Base-by-base conservation (phyloP, 2,113 vertebrate genomes). In the Lophotis ruficrista region DNA sequence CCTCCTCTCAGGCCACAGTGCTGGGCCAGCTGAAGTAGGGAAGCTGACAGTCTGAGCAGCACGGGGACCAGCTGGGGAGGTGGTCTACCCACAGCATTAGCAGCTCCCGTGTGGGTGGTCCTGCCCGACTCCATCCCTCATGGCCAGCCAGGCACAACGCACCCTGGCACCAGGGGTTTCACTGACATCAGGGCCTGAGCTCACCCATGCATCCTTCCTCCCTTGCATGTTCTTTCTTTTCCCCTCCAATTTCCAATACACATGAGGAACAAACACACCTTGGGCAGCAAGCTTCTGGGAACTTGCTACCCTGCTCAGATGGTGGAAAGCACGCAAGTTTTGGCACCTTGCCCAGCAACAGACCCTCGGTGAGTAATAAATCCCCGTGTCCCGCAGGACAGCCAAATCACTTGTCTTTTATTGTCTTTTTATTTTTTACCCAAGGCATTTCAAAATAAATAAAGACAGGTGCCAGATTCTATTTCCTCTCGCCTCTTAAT, bases 391-490 rank as follows among this genome's bases (percentile, higher is more conserved):
- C 17, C 54, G 12, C 65, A 76, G 33, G 76, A 61, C 8, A 43
- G 19, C 5, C 61, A 93, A 85, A 78, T 21, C 73, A 14, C 77
- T 89, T 90, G 30, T 64, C 53, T 87, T 25, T 62, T 84, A 80
- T 1, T 82, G 65, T 81, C 43, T 79, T 87, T 71, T 62, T 43
- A 4, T 38, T 45, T 73, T 83, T 35, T 6, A 7, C 11, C 7
- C 28, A 66, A 73, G 56, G 33, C 28, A 71, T 56, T 89, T 78
- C 23, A 86, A 92, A 96, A 71, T 72, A 96, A 94, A 80, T 65
- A 91, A 83, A 87, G 80, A 75, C 38, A 87, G 37, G 81, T 94
- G 33, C 70, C 53, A 84, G 35, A 35, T 12, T 38, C 61, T 82
- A 68, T 83, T 89, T 87, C 65, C 35, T 72, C 38, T 84, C 12